Base-by-base conservation (phyloP, 2,113 vertebrate species). In the Daphoenositta chrysoptera region DNA sequence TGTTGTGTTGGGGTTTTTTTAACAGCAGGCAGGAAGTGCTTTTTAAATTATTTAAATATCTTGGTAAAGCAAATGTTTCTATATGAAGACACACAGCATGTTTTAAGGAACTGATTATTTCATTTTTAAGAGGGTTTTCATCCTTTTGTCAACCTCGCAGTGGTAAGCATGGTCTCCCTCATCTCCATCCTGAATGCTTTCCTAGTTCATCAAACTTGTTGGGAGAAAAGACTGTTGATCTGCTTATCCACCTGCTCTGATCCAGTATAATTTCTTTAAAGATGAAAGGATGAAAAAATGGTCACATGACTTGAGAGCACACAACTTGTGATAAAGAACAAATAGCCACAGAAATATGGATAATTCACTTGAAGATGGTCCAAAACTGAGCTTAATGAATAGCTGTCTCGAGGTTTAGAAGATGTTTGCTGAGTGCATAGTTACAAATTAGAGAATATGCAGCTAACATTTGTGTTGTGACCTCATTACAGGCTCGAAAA, bases 41-140 rank as follows among this genome's bases (percentile, higher is more conserved):
- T 95, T 26, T 47, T 85, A 14, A 96, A 91, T 96, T 97, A 91
- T 94, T 96, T 69, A 79, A 61, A 27, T 42, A 45, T 28, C 24
- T 87, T 75, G 92, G 42, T 66, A 90, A 96, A 90, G 24, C 18
- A 95, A 75, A 70, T 37, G 21, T 48, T 96, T 97, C 37, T 94
- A 7, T 65, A 42, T 54, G 28, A 93, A 60, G 18, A 23, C 26
- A 19, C 35, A 60, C 4, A 54, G 6, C 31, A 30, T 24, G 26
- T 58, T 96, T 95, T 57, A 81, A 65, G 13, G 60, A 61, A 45
- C 30, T 4, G 11, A 51, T 47, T 40, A 40, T 60, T 73, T 53
- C 0, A 9, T 54, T 90, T 77, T 79, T 23, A 50, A 61, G 33
- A 68, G 6, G 3, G 2, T 65, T 90, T 83, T 92, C 7, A 13